Evolutionary conservation across 2,888 invertebrate genomes (phyloP).

Genomic region (Cyrtodaria siliqua): DNA sequence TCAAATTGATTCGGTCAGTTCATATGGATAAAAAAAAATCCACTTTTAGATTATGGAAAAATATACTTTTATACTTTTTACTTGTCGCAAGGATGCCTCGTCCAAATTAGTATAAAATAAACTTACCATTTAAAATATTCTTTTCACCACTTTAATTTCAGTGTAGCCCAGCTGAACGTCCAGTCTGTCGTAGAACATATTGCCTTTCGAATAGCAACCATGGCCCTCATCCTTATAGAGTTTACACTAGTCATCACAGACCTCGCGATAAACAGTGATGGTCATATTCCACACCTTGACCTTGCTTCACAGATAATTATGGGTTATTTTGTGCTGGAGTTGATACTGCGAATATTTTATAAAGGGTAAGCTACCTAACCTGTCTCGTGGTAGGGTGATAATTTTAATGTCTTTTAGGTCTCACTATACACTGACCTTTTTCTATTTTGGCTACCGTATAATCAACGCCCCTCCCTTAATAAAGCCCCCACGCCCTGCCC

Average conservation of each 20-base stretch:
- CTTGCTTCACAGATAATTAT: slow-evolving; percentile 85
- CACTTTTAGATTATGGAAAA: too few species aligned
- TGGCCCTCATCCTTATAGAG: slow-evolving; percentile 79
- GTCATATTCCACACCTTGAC: slow-evolving; percentile 72
- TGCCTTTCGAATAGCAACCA: slow-evolving; percentile 78
- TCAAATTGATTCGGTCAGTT: too few species aligned
- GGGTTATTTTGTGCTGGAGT: slow-evolving; percentile 86
- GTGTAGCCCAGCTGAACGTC: slow-evolving; percentile 67
- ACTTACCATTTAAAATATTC: too few species aligned
- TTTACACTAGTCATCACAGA: slow-evolving; percentile 80
- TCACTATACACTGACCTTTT: too few species aligned
- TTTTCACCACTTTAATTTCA: slow-evolving; percentile 56
- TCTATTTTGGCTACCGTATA: too few species aligned
- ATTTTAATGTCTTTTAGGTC: too few species aligned
- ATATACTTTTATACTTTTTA: too few species aligned
- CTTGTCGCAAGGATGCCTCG: too few species aligned
- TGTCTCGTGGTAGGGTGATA: background rate
- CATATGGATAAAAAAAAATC: too few species aligned
- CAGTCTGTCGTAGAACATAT: slow-evolving; percentile 78
- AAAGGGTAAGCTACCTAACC: slow-evolving; percentile 81
- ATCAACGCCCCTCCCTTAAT: too few species aligned
- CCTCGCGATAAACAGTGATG: slow-evolving; percentile 69
- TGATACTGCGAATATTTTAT: slow-evolving; percentile 85
- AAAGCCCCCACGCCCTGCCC: too few species aligned
- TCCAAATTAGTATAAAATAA: too few species aligned